phyloP scores from a whole-genome alignment of 1,140 invertebrate genomes.

The Drosophila chauvacae region DNA sequence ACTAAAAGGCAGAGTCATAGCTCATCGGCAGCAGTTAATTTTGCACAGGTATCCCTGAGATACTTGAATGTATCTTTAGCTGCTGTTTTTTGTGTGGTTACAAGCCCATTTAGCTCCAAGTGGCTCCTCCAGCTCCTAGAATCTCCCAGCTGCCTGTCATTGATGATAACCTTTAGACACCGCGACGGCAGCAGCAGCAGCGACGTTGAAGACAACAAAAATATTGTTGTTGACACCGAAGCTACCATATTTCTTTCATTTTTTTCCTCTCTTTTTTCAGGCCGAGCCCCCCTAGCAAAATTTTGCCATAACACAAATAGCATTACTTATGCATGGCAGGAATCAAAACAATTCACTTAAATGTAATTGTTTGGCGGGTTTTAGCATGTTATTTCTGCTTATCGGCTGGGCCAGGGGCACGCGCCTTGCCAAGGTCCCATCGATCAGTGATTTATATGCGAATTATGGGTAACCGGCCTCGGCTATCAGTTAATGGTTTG shows the following conservation, averaged over 20 bases:
- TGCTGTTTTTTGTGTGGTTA: neutral
- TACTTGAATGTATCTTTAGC: constrained; percentile 1
- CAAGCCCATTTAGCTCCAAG: neutral
- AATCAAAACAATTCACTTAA: constrained; percentile 49
- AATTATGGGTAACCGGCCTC: constrained; percentile 1
- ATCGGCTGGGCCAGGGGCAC: constrained; percentile 13
- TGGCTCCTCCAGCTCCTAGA: neutral
- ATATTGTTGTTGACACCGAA: constrained; percentile 66
- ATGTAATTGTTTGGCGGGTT: constrained; percentile 10
- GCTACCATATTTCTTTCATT: constrained; percentile 4
- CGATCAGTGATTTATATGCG: constrained; percentile 32
- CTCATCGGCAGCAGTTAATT: constrained; percentile 11
- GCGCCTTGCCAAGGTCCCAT: constrained; percentile 39
- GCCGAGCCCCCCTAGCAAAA: constrained; percentile 65
- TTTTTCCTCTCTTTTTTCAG: constrained; percentile 25
- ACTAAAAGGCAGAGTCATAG: constrained; percentile 5
- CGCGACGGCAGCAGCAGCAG: constrained; percentile 17
- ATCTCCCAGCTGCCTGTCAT: constrained; percentile 4
- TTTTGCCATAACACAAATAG: constrained; percentile 45
- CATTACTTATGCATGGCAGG: constrained; percentile 45
- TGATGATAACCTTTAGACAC: constrained; percentile 66
- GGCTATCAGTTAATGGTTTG: constrained; percentile 76
- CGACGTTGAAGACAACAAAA: constrained; percentile 40
- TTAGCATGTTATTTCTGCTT: constrained; percentile 18
- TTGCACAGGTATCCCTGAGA: constrained; percentile 31